Base-by-base conservation (phyloP, 2,113 vertebrate species). In the Nerophis ophidion region DNA sequence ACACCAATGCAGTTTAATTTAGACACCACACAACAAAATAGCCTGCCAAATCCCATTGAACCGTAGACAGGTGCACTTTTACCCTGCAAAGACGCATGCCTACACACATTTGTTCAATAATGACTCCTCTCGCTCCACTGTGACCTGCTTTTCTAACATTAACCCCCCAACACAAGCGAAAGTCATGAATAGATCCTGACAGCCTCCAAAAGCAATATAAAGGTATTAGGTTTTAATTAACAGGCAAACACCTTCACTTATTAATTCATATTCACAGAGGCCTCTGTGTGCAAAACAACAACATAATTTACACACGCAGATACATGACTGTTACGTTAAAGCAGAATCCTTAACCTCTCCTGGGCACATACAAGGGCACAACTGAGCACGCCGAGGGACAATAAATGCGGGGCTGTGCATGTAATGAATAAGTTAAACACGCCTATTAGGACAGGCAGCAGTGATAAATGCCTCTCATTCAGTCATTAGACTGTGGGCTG, bases 401-500 rank as follows among this genome's bases (percentile, higher is more conserved):
- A 69, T 71, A 66, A 84, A 80, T 56, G 66, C 71, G 66, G 71
- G 78, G 76, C 74, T 64, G 1, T 77, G 81, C 57, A 65, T 61
- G 75, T 83, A 81, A 88, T 87, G 85, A 89, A 89, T 85, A 84
- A 81, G 79, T 81, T 81, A 84, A 73, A 79, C 77, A 66, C 72
- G 73, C 80, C 81, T 80, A 81, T 89, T 86, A 85, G 75, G 33
- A 60, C 73, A 51, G 82, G 74, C 79, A 55, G 67, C 63, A 5
- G 65, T 88, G 86, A 88, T 86, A 86, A 89, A 90, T 84, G 84
- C 70, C 58, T 81, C 77, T 83, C 84, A 76, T 82, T 86, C 81
- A 84, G 78, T 89, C 84, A 88, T 89, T 87, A 83, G 84, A 66
- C 72, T 70, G 59, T 19, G 54, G 68, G 77, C 74, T 75, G 79